Conservation (phyloP, 92 coral and sea anemone species). For the Heliopora coerulea region DNA sequence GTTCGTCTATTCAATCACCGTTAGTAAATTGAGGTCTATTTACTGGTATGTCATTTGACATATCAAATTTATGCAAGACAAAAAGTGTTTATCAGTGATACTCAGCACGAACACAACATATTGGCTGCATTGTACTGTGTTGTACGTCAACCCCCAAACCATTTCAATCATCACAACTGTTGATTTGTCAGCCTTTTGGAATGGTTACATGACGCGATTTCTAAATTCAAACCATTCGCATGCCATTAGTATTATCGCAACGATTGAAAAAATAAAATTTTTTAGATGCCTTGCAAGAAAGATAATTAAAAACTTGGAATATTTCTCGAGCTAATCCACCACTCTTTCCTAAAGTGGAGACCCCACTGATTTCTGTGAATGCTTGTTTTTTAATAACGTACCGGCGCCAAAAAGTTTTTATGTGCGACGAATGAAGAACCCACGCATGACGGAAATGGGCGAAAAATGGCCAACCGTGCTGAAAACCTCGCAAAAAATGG, state of each 20-base stretch:
- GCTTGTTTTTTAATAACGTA: slow-evolving; percentile 8
- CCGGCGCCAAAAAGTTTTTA: slow-evolving; percentile 6
- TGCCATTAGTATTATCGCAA: background rate
- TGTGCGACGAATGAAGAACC: background rate
- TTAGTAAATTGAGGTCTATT: no score
- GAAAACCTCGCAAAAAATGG: no score
- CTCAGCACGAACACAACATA: background rate
- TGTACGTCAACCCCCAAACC: background rate
- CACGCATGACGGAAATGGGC: no score
- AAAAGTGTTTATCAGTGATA: background rate
- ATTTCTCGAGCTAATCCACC: slow-evolving; percentile 15
- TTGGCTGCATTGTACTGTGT: background rate
- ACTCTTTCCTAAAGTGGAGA: background rate
- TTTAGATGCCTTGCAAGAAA: background rate
- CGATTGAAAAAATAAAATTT: background rate
- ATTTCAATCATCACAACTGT: slow-evolving; percentile 25
- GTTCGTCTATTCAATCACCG: no score
- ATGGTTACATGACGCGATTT: background rate
- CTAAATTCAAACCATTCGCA: background rate
- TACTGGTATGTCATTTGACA: no score
- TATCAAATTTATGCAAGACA: no score
- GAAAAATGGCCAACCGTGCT: no score
- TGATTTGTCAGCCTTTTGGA: slow-evolving; percentile 9
- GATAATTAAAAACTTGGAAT: slow-evolving; percentile 2
- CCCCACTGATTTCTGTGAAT: background rate